These are phyloP conservation scores for Carassius carassius DNA, from an alignment of 2,113 vertebrate genomes.

Conservation along the genomic window DNA sequence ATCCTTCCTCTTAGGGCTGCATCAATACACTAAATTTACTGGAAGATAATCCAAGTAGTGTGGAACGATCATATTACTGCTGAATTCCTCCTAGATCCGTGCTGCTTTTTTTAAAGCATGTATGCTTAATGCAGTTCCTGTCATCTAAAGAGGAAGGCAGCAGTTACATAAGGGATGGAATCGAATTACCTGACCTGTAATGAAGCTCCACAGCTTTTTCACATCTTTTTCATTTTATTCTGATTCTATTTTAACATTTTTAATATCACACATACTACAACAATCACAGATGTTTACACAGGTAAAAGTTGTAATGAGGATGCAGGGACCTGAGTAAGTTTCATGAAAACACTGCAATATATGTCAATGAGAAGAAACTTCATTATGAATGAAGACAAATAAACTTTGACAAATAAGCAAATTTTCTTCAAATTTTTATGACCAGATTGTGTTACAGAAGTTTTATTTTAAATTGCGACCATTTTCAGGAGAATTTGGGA, in stretches of 20 bases:
- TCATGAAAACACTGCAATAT: neutral
- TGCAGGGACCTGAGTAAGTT: neutral
- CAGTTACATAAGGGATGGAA: neutral
- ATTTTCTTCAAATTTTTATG: no score
- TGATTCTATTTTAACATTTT: neutral
- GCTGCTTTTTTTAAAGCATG: neutral
- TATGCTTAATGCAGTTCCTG: neutral
- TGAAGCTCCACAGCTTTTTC: neutral
- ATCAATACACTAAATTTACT: neutral
- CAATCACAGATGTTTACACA: neutral
- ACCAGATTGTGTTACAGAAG: no score
- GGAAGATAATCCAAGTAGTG: neutral
- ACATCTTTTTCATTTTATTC: neutral
- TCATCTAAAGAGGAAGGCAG: conserved; percentile 19
- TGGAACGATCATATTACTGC: conserved; percentile 13
- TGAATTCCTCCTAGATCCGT: neutral
- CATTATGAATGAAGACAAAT: no score
- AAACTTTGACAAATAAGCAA: no score
- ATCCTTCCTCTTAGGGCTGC: neutral
- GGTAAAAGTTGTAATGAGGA: neutral
- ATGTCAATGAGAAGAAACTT: neutral
- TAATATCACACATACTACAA: neutral
- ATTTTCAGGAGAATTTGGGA: no score
- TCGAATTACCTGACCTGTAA: conserved; percentile 6
- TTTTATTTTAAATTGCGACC: no score